phyloP scores from a whole-genome alignment of 2,113 vertebrate genomes.

The Cryptomyrus ogoouensis region DNA sequence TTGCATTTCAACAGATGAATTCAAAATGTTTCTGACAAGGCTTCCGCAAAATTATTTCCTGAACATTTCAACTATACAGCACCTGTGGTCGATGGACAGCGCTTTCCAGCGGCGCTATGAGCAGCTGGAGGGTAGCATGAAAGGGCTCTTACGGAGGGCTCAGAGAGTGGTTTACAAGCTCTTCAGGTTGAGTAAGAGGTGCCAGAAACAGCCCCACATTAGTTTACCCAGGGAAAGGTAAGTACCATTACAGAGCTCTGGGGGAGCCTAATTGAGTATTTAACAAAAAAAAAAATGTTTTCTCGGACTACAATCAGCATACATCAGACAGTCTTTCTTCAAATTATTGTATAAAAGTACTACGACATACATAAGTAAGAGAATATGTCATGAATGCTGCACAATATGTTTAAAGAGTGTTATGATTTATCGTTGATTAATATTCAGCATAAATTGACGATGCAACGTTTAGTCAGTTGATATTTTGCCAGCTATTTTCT shows the following conservation, averaged over 20 bases:
- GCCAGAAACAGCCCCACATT: constrained; percentile 84
- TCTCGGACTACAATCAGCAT: constrained; percentile 16
- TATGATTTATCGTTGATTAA: constrained; percentile 37
- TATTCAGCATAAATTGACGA: constrained; percentile 25
- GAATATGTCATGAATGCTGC: constrained; percentile 27
- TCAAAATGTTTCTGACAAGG: constrained; percentile 84
- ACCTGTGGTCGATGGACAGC: constrained; percentile 87
- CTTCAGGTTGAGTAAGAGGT: constrained; percentile 92
- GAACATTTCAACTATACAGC: constrained; percentile 81
- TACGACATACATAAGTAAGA: constrained; percentile 25
- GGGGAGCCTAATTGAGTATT: constrained; percentile 7
- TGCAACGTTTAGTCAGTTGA: neutral
- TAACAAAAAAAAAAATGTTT: constrained; percentile 13
- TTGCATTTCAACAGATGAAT: constrained; percentile 73
- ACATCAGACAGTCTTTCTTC: constrained; percentile 42
- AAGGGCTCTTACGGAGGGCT: constrained; percentile 75
- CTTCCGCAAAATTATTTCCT: constrained; percentile 88
- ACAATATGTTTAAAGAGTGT: constrained; percentile 21
- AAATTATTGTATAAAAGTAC: constrained; percentile 28
- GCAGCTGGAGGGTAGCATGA: constrained; percentile 84
- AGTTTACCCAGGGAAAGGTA: constrained; percentile 81
- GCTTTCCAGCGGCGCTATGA: constrained; percentile 86
- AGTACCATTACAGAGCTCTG: constrained; percentile 36
- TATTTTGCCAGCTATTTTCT: neutral
- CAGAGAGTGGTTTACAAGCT: constrained; percentile 90